A percentile compares a stretch with the other conserved stretches of the same genome.
Conservation (phyloP, 2,888 invertebrate species). For the Agrilus biguttatus region DNA sequence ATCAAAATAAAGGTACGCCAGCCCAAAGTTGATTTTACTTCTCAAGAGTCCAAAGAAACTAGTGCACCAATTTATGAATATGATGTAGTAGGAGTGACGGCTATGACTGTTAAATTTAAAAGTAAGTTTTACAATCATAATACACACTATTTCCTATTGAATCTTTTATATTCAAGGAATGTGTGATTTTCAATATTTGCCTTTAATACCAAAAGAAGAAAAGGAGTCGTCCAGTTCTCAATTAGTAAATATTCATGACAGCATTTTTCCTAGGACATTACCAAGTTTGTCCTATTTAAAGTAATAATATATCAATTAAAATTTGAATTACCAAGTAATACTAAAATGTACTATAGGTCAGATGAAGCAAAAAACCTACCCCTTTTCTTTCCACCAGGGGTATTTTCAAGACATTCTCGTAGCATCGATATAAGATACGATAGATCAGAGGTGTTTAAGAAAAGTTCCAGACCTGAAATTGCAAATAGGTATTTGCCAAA, state of each 20-base stretch:
- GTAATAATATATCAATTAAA: conserved; percentile 20
- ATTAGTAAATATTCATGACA: conserved; percentile 45
- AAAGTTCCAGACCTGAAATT: conserved; percentile 12
- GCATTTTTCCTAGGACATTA: conserved; percentile 41
- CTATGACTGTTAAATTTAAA: conserved; percentile 48
- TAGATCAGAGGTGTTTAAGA: conserved; percentile 14
- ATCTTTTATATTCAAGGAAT: conserved; percentile 41
- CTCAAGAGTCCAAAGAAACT: conserved; percentile 16
- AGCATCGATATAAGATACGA: conserved; percentile 15
- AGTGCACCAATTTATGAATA: conserved; percentile 33
- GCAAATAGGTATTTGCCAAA: conserved; percentile 11
- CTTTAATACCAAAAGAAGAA: conserved; percentile 39
- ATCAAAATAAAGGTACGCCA: conserved; percentile 50
- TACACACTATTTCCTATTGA: background rate
- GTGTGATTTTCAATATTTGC: conserved; percentile 86
- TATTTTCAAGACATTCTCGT: conserved; percentile 64
- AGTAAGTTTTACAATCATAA: conserved; percentile 32
- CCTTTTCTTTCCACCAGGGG: conserved; percentile 58
- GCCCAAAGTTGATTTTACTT: conserved; percentile 10
- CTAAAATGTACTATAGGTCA: conserved; percentile 7
- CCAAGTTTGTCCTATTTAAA: conserved; percentile 43
- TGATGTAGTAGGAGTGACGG: conserved; percentile 44
- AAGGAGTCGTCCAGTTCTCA: conserved; percentile 25
- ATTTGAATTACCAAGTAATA: background rate
- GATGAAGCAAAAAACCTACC: conserved; percentile 29